Conservation (phyloP, 2,113 vertebrate species). For the Oceanodroma tethys region DNA sequence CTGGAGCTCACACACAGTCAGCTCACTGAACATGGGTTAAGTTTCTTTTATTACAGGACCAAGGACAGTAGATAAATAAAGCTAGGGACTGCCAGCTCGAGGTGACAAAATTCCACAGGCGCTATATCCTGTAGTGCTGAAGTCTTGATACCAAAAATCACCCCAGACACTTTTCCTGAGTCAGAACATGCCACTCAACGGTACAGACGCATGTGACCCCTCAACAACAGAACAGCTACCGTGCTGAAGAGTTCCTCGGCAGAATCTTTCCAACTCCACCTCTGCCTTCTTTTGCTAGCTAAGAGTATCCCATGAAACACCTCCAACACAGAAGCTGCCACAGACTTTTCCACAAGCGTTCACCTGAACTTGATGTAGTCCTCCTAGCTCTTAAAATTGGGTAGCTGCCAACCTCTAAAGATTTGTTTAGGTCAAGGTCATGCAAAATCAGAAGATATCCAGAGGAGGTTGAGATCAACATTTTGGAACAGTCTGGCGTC, state of each 20-base stretch:
- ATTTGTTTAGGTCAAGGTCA: constrained; percentile 96
- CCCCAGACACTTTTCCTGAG: not conserved
- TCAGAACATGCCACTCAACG: not conserved
- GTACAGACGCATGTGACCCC: not conserved
- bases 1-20: not conserved
- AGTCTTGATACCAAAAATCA: not conserved
- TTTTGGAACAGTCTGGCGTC: constrained; percentile 98
- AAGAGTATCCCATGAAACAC: not conserved
- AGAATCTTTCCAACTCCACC: not conserved
- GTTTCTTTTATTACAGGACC: not conserved
- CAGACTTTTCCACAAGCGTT: not conserved
- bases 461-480: constrained; percentile 98
- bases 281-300: not conserved
- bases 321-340: not conserved
- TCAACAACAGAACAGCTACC: not conserved
- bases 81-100: not conserved
- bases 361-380: constrained; percentile 89
- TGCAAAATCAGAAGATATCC: constrained; percentile 97
- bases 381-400: constrained; percentile 91
- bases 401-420: constrained; percentile 96
- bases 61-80: not conserved
- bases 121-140: not conserved
- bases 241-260: not conserved
- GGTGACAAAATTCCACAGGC: not conserved
- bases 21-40: no score